Percentiles rank a stretch among this genome's conserved stretches.
Conservation (phyloP, 2,888 invertebrate genomes). For the Malthinus flaveolus region DNA sequence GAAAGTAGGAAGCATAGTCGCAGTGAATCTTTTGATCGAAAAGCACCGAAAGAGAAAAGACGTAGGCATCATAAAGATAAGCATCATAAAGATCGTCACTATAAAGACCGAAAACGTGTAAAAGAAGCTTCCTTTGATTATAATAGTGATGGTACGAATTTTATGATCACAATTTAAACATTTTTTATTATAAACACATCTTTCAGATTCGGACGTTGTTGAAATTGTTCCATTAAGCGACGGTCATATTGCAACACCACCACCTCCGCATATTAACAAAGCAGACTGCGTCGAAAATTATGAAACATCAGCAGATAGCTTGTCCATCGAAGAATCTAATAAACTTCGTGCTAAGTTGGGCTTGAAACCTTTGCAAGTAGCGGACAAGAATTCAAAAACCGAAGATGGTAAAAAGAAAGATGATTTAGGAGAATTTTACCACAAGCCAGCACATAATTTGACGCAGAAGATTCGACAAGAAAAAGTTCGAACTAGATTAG, state of each 20-base stretch:
- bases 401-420: constrained; percentile 59
- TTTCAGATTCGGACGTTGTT: constrained; percentile 48
- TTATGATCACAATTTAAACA: neutral
- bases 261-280: constrained; percentile 48
- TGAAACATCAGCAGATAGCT: constrained; percentile 57
- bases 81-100: constrained; percentile 39
- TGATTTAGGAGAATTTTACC: constrained; percentile 79
- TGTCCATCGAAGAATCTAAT: constrained; percentile 86
- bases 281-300: constrained; percentile 38
- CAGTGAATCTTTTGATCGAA: constrained; percentile 55
- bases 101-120: constrained; percentile 53
- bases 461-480: constrained; percentile 75
- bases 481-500: constrained; percentile 79
- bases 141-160: constrained; percentile 63
- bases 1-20: constrained; percentile 66
- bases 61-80: constrained; percentile 56
- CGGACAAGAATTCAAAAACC: constrained; percentile 53
- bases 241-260: constrained; percentile 38
- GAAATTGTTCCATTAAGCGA: constrained; percentile 43
- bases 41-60: constrained; percentile 57
- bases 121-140: constrained; percentile 46
- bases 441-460: constrained; percentile 80
- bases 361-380: constrained; percentile 84
- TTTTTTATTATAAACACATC: neutral
- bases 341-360: constrained; percentile 90